phyloP scores from a whole-genome alignment of 2,113 vertebrate genomes.

The Hippocampus mohnikei region DNA sequence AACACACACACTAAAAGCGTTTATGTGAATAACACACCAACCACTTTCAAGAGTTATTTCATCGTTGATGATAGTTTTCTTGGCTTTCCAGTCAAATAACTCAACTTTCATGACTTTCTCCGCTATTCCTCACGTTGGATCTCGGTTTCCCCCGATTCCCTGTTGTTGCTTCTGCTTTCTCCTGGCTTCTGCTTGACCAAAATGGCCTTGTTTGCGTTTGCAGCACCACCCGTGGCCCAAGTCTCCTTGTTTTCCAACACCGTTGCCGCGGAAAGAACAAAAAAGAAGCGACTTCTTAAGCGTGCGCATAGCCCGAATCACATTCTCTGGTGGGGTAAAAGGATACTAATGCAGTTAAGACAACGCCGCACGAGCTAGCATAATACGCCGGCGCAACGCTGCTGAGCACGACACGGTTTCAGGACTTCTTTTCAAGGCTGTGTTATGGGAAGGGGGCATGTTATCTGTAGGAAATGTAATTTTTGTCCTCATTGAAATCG shows the following conservation, averaged over 20 bases:
- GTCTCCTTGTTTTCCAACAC: background rate
- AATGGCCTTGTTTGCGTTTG: background rate
- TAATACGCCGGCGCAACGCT: slow-evolving; percentile 51
- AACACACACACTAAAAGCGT: background rate
- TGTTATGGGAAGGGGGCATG: slow-evolving; percentile 76
- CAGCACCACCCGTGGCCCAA: background rate
- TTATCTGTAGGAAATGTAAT: slow-evolving; percentile 81
- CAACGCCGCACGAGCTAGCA: slow-evolving; percentile 53
- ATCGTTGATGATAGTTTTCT: no score
- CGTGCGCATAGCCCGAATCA: background rate
- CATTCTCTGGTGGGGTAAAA: slow-evolving; percentile 64
- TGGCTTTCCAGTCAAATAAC: background rate
- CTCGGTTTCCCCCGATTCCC: background rate
- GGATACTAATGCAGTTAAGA: slow-evolving; percentile 71
- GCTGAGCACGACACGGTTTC: slow-evolving; percentile 61
- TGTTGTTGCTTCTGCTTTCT: background rate
- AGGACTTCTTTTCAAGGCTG: slow-evolving; percentile 48
- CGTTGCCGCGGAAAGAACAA: background rate
- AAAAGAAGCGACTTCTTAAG: background rate
- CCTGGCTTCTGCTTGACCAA: background rate
- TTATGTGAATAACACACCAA: background rate
- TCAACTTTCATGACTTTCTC: background rate
- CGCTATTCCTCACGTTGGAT: background rate
- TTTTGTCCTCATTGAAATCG: slow-evolving; percentile 80
- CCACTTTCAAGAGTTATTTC: no score